A percentile compares a stretch with the other conserved stretches of the same genome.
Conservation (phyloP, 2,113 vertebrate species). For the Pongo abelii region DNA sequence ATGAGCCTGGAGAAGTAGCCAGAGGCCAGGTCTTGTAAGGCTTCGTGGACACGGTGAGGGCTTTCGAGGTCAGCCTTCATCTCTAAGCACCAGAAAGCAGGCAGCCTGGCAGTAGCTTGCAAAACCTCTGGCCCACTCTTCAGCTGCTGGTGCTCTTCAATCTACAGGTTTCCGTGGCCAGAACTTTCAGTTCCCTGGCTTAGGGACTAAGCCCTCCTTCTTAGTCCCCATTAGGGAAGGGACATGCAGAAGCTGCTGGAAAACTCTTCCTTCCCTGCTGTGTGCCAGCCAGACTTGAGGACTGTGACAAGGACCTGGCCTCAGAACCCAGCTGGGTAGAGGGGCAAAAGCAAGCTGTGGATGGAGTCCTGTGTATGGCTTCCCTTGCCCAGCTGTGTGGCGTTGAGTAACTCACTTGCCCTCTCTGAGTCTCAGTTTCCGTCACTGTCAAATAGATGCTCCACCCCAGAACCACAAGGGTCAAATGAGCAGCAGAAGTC, state of each 20-base stretch:
- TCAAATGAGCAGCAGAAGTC: neutral
- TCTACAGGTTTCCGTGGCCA: neutral
- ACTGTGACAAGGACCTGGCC: neutral
- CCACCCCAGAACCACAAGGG: neutral
- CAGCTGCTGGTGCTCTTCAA: neutral
- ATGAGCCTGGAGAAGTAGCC: neutral
- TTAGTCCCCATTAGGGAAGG: neutral
- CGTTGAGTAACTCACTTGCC: neutral
- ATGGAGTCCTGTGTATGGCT: neutral
- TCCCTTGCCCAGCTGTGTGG: neutral
- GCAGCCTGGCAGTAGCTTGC: neutral
- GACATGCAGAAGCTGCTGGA: neutral
- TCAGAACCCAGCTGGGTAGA: neutral
- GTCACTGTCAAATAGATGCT: accelerated
- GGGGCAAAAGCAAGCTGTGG: neutral
- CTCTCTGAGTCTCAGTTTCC: neutral
- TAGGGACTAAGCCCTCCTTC: neutral
- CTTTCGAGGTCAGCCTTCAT: neutral
- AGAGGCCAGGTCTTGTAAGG: neutral
- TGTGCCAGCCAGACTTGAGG: neutral
- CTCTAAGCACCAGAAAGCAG: too few species aligned
- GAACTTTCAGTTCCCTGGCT: neutral
- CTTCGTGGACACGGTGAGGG: neutral
- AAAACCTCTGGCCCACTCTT: neutral
- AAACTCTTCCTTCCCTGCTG: neutral